These are phyloP conservation scores for Anisognathus igniventris DNA, from an alignment of 2,797 vertebrate genomes.

Conservation along the genomic window DNA sequence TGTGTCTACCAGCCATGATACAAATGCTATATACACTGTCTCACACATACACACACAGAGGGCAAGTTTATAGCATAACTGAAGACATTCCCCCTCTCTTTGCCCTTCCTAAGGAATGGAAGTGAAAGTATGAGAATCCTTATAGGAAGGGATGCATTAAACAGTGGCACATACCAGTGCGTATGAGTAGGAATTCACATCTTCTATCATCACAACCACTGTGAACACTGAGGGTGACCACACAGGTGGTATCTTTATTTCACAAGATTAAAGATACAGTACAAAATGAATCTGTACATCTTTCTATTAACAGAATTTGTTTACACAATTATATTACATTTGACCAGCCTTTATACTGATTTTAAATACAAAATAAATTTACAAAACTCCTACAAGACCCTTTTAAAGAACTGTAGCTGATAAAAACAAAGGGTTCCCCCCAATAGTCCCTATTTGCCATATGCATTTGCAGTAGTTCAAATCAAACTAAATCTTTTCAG, in stretches of 20 bases:
- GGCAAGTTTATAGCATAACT: not conserved
- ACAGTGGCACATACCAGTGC: not conserved
- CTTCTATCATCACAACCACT: not conserved
- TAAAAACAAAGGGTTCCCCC: conserved; percentile 55
- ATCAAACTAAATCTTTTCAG: conserved; percentile 51
- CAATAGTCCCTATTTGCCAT: conserved; percentile 36
- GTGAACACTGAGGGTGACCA: conserved; percentile 65
- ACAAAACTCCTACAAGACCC: conserved; percentile 72
- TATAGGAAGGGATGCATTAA: not conserved
- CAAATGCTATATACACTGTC: not conserved
- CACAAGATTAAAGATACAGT: conserved; percentile 81
- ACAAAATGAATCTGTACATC: conserved; percentile 84
- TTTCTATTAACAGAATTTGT: conserved; percentile 82
- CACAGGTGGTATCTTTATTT: conserved; percentile 78
- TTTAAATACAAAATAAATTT: conserved; percentile 82
- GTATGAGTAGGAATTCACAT: not conserved
- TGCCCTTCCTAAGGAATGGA: not conserved
- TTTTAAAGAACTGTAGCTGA: conserved; percentile 67
- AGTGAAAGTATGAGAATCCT: not conserved
- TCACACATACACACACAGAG: not conserved
- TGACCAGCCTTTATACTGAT: conserved; percentile 76
- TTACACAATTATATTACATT: conserved; percentile 83
- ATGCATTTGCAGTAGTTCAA: conserved; percentile 65
- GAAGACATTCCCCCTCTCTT: not conserved
- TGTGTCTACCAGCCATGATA: not conserved